These are phyloP conservation scores for Epistrophella euchroma DNA, from an alignment of 2,888 invertebrate species.

Conservation along the genomic window DNA sequence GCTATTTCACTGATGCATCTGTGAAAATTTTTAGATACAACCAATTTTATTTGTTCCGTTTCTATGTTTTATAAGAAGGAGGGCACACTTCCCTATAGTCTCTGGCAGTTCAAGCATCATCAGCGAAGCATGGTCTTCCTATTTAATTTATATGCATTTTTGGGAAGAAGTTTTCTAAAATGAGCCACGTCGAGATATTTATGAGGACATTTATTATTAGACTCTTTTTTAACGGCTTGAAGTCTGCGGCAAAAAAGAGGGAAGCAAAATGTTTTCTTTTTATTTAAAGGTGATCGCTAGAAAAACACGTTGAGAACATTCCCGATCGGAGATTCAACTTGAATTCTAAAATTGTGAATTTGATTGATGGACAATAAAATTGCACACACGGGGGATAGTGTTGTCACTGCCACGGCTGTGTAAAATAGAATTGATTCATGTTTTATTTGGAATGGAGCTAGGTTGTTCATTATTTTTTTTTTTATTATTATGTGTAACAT, in stretches of 20 bases:
- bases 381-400: slow-evolving; percentile 49
- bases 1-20: slow-evolving; percentile 46
- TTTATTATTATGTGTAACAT: neutral
- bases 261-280: neutral
- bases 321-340: slow-evolving; percentile 37
- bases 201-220: slow-evolving; percentile 74
- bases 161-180: slow-evolving; percentile 34
- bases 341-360: slow-evolving; percentile 60
- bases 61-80: neutral
- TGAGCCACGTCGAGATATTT: slow-evolving; percentile 59
- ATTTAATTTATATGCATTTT: slow-evolving; percentile 57
- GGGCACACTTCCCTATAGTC: neutral
- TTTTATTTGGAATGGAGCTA: slow-evolving; percentile 43
- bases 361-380: slow-evolving; percentile 72
- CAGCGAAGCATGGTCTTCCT: slow-evolving; percentile 40
- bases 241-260: slow-evolving; percentile 11
- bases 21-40: slow-evolving; percentile 32
- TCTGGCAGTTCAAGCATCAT: neutral
- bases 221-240: slow-evolving; percentile 33
- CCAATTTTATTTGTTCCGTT: slow-evolving; percentile 31
- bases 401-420: slow-evolving; percentile 64
- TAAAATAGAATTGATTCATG: slow-evolving; percentile 52
- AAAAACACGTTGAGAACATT: slow-evolving; percentile 14
- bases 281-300: slow-evolving; percentile 54
- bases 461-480: neutral